Evolutionary conservation across 2,888 invertebrate genomes (phyloP), one percentile per base, ranked within the genome.

Genomic region (Hesperia comma): DNA sequence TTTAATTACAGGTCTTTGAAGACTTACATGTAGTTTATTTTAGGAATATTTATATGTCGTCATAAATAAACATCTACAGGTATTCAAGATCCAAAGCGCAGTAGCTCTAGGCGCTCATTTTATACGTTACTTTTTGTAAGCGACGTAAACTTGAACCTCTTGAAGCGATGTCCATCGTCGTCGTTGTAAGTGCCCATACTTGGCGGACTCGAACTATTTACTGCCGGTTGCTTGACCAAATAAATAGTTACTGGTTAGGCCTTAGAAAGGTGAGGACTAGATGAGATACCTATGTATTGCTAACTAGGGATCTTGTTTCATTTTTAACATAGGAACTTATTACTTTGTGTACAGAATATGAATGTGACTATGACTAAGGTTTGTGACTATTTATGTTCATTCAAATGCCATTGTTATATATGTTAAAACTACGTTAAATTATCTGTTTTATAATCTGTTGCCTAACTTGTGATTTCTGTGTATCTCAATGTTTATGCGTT

Each of bases 201-300:
- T 58, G 53, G 64, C 19, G 10, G 6, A 17, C 32, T 15, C n/a
- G n/a, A 14, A 37, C 43, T 57, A 63, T 63, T 57, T 57, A 53
- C 58, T 53, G 41, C 32, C 64, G 43, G 58, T 32, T 33, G 40
- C 51, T 33, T 58, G 58, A 53, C 58, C 64, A 64, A 53, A 58
- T 32, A 53, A 43, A 56, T 26, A 19, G 49, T 40, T 21, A 33
- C 26, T 41, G 41, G 43, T 53, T 32, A 40, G 58, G 26, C 19
- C 53, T 53, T 41, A 53, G 58, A 60, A 64, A 53, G 43, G 43
- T 17, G 43, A 26, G 2, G 26, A 26, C 26, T 26, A 4, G 26
- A 43, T 43, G 43, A 46, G 43, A 17, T 46, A n/a, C n/a, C n/a
- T n/a, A n/a, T n/a, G n/a, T n/a, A 8, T 17, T 37, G 37, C 37